Evolutionary conservation across 1,140 invertebrate genomes (phyloP).

Genomic region (Drosophila sulfurigaster): DNA sequence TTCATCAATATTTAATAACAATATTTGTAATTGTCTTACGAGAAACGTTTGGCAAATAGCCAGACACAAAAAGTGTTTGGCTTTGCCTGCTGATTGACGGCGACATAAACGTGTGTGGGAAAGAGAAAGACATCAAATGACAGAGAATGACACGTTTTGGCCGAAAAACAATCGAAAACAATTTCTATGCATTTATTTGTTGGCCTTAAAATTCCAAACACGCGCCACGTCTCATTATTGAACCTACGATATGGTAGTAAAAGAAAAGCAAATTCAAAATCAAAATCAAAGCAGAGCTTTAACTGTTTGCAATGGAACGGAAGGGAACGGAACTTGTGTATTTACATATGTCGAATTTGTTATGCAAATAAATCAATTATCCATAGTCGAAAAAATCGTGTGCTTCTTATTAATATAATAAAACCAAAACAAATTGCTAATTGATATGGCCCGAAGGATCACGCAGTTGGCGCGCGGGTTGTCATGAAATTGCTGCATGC

Average conservation of each 20-base stretch:
- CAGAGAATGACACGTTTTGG: constrained; percentile 19
- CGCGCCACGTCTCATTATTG: constrained; percentile 7
- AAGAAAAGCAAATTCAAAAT: not conserved
- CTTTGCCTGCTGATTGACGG: constrained; percentile 18
- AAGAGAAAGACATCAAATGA: constrained; percentile 4
- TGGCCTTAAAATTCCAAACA: constrained; percentile 27
- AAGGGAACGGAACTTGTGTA: constrained; percentile 12
- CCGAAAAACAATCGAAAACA: constrained; percentile 21
- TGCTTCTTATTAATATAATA: constrained; percentile 21
- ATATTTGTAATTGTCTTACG: constrained; percentile 32
- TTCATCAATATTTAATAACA: constrained; percentile 20
- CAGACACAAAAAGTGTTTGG: constrained; percentile 18
- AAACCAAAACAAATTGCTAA: constrained; percentile 25
- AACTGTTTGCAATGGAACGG: constrained; percentile 3
- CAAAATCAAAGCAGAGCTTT: constrained; percentile 4
- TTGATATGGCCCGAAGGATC: constrained; percentile 42
- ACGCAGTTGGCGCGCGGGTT: constrained; percentile 10
- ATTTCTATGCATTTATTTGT: constrained; percentile 17
- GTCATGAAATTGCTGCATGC: constrained; percentile 44
- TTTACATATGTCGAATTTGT: constrained; percentile 19
- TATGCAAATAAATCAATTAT: constrained; percentile 51
- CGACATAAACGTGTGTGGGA: constrained; percentile 17
- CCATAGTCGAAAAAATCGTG: constrained; percentile 32
- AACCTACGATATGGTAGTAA: not conserved
- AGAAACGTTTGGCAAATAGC: constrained; percentile 37